phyloP scores from a whole-genome alignment of 2,113 vertebrate genomes.

The Hiodon alosoides region DNA sequence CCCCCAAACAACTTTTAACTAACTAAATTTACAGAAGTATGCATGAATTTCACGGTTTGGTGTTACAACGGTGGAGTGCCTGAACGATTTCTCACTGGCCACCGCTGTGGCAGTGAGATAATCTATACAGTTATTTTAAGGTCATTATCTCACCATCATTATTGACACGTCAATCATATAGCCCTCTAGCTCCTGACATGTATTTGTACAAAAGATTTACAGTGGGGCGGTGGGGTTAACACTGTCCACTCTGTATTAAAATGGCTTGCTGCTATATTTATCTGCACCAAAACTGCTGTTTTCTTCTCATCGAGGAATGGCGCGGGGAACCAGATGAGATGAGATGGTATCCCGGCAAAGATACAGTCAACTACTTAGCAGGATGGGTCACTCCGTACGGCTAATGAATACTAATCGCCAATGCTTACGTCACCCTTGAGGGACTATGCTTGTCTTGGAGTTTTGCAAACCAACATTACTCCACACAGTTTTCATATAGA shows the following conservation, averaged over 20 bases:
- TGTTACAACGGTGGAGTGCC: not conserved
- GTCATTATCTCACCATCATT: constrained; percentile 11
- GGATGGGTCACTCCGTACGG: not conserved
- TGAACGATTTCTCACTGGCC: not conserved
- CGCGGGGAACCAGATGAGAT: not conserved
- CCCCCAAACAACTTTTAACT: too few species aligned
- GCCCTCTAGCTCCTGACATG: constrained; percentile 9
- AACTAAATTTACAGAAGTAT: not conserved
- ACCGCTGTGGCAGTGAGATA: not conserved
- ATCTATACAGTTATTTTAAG: constrained; percentile 6
- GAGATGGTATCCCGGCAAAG: not conserved
- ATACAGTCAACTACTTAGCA: not conserved
- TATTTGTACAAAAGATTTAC: constrained; percentile 4
- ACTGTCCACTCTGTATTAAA: not conserved
- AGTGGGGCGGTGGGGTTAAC: not conserved
- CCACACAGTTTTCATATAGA: not conserved
- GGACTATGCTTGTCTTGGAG: not conserved
- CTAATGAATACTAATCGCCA: not conserved
- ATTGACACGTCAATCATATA: not conserved
- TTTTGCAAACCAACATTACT: not conserved
- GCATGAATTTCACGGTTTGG: not conserved
- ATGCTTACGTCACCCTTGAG: not conserved
- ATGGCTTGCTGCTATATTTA: constrained; percentile 16
- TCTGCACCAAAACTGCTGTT: too few species aligned
- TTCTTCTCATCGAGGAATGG: not conserved